phyloP scores from a whole-genome alignment of 2,797 vertebrate genomes.

The Lerista edwardsae region DNA sequence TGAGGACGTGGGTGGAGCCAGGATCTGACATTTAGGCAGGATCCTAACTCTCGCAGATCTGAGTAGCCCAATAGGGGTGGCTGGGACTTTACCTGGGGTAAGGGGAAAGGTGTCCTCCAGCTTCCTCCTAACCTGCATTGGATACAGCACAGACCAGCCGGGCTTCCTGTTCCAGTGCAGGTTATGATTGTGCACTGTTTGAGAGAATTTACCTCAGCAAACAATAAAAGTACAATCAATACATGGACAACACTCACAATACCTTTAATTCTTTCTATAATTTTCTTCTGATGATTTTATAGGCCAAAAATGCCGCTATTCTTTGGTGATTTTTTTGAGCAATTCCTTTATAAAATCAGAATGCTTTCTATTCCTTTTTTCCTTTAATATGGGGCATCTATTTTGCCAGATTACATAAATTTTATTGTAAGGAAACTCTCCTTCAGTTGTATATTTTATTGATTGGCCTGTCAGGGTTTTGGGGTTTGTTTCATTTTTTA shows the following conservation, averaged over 20 bases:
- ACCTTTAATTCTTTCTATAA: background rate
- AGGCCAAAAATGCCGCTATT: background rate
- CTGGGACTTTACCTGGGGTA: too few relatives aligned
- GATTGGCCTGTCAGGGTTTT: background rate
- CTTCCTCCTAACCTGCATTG: too few relatives aligned
- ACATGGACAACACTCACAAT: background rate
- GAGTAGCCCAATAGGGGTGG: too few relatives aligned
- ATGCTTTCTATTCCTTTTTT: background rate
- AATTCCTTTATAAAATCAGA: background rate
- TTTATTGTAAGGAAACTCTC: background rate
- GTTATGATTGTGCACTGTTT: background rate
- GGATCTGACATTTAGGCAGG: too few relatives aligned
- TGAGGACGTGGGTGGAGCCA: too few relatives aligned
- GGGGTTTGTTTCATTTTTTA: background rate
- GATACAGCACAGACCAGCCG: too few relatives aligned
- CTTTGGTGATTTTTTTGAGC: background rate
- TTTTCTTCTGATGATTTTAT: background rate
- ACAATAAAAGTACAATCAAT: background rate
- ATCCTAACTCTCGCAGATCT: too few relatives aligned
- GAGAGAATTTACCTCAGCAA: background rate
- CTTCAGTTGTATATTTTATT: background rate
- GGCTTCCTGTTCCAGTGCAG: too few relatives aligned
- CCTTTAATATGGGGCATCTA: background rate
- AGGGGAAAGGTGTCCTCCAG: too few relatives aligned
- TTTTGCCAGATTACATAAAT: background rate